Conservation (phyloP, 1,140 invertebrate genomes). For the Solenopsis invicta region DNA sequence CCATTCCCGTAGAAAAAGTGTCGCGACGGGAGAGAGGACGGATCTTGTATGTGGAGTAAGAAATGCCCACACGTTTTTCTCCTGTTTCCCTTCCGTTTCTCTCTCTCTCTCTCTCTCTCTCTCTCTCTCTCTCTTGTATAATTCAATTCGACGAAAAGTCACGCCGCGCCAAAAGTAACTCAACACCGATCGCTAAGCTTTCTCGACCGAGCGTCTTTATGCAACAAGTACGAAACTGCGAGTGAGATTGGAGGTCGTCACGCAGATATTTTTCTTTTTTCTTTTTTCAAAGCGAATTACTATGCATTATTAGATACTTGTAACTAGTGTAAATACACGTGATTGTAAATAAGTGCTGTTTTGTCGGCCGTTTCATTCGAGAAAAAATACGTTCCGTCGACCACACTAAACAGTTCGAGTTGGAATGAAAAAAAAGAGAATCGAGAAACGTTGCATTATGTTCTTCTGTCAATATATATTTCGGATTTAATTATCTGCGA, state of each 20-base stretch:
- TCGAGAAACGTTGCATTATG: background rate
- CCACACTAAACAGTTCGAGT: background rate
- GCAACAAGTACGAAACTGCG: conserved; percentile 43
- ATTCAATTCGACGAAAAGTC: background rate
- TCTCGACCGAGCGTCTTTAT: conserved; percentile 51
- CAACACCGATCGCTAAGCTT: conserved; percentile 21
- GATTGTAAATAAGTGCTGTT: conserved; percentile 47
- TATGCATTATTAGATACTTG: conserved; percentile 21
- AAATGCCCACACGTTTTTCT: background rate
- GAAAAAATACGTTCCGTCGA: conserved; percentile 6
- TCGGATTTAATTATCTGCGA: background rate
- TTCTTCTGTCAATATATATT: background rate
- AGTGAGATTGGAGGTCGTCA: background rate
- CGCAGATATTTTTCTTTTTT: conserved; percentile 11
- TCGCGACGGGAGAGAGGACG: background rate
- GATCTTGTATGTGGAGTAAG: background rate
- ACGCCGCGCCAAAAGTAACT: background rate
- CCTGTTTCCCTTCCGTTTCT: background rate
- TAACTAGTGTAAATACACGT: conserved; percentile 61
- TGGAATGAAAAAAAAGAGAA: background rate
- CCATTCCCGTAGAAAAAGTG: background rate
- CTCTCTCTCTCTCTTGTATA: background rate
- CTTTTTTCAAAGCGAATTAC: conserved; percentile 7
- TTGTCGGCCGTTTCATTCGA: conserved; percentile 19
- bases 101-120: no score